A percentile compares a stretch with the other conserved stretches of the same genome.
phyloP scores from a whole-genome alignment of 2,797 vertebrate genomes.

The Iguana delicatissima region DNA sequence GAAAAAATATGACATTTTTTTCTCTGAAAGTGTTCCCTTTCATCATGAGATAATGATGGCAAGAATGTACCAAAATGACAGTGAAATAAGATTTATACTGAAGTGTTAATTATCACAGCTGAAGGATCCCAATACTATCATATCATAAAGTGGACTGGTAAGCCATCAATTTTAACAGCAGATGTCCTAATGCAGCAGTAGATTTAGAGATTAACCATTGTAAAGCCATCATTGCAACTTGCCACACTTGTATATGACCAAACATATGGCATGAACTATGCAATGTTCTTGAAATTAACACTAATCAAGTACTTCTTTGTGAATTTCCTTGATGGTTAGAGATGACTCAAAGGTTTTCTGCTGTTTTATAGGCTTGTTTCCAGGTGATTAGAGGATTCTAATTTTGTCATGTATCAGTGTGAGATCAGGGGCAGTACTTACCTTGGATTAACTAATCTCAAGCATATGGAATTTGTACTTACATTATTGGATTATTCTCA shows the following conservation, averaged over 20 bases:
- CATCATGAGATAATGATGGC: constrained; percentile 30
- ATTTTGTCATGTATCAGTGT: not conserved
- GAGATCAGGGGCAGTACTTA: not conserved
- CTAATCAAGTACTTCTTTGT: too few relatives aligned
- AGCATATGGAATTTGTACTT: not conserved
- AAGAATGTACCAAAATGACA: constrained; percentile 37
- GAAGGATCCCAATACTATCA: constrained; percentile 28
- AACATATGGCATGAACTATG: not conserved
- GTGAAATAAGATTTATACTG: constrained; percentile 53
- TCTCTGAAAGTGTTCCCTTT: constrained; percentile 50
- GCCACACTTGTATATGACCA: constrained; percentile 20
- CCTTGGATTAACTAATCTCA: not conserved
- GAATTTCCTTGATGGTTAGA: not conserved
- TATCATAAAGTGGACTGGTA: constrained; percentile 48
- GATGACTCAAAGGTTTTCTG: not conserved
- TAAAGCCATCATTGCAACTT: constrained; percentile 28
- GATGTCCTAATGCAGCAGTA: constrained; percentile 42
- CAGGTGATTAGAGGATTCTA: not conserved
- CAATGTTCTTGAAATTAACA: not conserved
- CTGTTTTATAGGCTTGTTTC: not conserved
- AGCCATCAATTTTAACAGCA: constrained; percentile 45
- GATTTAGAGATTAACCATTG: constrained; percentile 50
- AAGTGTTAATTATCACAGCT: constrained; percentile 60
- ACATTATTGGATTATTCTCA: not conserved
- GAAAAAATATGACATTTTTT: constrained; percentile 36